phyloP scores from a whole-genome alignment of 2,113 vertebrate species.

The Phalacrocorax aristotelis region DNA sequence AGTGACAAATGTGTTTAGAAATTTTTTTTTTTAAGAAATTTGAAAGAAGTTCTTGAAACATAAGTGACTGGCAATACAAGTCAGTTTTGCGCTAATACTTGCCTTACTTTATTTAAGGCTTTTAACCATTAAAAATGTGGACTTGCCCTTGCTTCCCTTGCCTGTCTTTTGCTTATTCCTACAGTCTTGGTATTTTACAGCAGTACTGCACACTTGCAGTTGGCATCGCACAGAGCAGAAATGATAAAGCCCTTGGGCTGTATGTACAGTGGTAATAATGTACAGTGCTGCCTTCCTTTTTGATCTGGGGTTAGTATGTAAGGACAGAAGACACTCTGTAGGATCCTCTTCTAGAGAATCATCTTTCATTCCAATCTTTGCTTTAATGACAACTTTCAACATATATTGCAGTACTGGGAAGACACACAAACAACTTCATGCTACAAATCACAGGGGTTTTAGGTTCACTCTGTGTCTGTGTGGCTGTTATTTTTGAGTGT shows the following conservation, averaged over 20 bases:
- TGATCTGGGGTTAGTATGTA: not conserved
- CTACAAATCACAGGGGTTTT: not conserved
- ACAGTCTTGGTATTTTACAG: not conserved
- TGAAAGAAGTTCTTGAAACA: not conserved
- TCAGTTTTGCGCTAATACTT: not conserved
- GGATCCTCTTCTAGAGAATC: not conserved
- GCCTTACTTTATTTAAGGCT: not conserved
- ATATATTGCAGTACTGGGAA: not conserved
- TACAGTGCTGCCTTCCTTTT: not conserved
- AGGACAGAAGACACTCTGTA: not conserved
- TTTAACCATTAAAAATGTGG: not conserved
- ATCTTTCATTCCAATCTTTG: not conserved
- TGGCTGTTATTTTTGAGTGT: not conserved
- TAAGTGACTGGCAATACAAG: not conserved
- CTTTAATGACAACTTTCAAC: not conserved
- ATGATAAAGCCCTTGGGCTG: not conserved
- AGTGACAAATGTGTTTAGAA: not conserved
- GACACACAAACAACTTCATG: fast-evolving
- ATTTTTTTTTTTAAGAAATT: not conserved
- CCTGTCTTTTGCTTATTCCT: not conserved
- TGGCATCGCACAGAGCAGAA: not conserved
- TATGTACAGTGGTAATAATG: not conserved
- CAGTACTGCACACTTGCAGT: not conserved
- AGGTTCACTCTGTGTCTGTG: fast-evolving
- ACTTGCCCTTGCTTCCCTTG: not conserved